Base-by-base conservation (phyloP, 2,888 invertebrate genomes). In the Cinara cedri region DNA sequence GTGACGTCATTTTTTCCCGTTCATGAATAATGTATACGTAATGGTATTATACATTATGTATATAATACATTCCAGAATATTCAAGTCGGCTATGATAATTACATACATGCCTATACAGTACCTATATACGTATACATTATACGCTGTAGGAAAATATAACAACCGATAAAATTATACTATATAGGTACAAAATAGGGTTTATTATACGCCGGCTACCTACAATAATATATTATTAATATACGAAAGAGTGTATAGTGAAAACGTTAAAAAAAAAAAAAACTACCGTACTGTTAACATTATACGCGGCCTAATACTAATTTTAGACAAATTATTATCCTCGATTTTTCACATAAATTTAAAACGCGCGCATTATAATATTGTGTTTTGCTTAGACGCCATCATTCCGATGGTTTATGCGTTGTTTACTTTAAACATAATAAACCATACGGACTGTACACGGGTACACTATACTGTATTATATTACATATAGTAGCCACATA, bases 21-120 rank as follows among this genome's bases (percentile, higher is more conserved):
- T 13, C 10, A 62, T 72, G 72, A 72, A 62, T 72, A 72, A 72
- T 72, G 46, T 72, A 62, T 34, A 6, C 6, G 6, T 34, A 4
- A 26, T 26, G n/a, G n/a, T n/a, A n/a, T 60, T 72, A 62, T 34
- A 6, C 6, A 34, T 34, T 34, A 26, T 26, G n/a, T 54, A 51
- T 70, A 54, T 34, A 19, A 42, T 19, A 19, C 19, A 34, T 24
- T 46, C 46, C 55, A 19, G 13, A 62, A 72, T 72, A 72, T 72
- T 62, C 10, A 49, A 42, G 49, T 62, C 16, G 49, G 14, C 34
- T n/a, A 26, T 24, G 46, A 66, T 72, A 72, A 72, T 72, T 72
- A 54, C 9, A 9, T 54, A 55, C 13, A 19, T 21, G 11, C 8
- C 6, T 44, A 66, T 24, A 16, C n/a, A n/a, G n/a, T n/a, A n/a